These are phyloP conservation scores for Pterois miles DNA, from an alignment of 2,797 vertebrate species.

Conservation along the genomic window DNA sequence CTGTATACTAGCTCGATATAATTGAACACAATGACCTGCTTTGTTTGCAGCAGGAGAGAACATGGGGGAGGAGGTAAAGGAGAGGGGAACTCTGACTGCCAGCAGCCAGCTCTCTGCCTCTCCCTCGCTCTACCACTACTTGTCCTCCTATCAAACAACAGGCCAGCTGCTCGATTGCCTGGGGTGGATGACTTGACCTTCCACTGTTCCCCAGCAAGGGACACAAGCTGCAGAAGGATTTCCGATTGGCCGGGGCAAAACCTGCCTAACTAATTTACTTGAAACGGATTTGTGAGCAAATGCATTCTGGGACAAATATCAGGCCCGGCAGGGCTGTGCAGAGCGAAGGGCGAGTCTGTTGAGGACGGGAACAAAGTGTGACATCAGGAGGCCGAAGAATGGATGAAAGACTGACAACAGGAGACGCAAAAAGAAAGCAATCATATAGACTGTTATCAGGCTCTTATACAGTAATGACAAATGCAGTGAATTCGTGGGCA, in stretches of 20 bases:
- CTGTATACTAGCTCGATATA: conserved; percentile 50
- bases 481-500: neutral
- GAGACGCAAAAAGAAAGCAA: neutral
- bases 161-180: conserved; percentile 52
- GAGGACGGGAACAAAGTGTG: conserved; percentile 22
- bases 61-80: conserved; percentile 40
- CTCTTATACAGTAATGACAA: neutral
- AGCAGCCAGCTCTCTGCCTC: conserved; percentile 18
- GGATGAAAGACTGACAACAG: neutral
- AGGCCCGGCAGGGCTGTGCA: neutral
- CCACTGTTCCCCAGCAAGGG: conserved; percentile 43
- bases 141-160: conserved; percentile 42
- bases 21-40: conserved; percentile 57
- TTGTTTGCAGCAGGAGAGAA: conserved; percentile 57
- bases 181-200: conserved; percentile 72
- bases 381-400: conserved; percentile 8
- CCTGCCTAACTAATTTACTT: conserved; percentile 56
- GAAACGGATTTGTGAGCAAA: conserved; percentile 60
- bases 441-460: neutral
- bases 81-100: conserved; percentile 37
- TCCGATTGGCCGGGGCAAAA: conserved; percentile 28
- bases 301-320: conserved; percentile 41
- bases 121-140: neutral
- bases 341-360: neutral
- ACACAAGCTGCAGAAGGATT: conserved; percentile 39